Percentiles rank a stretch among this genome's conserved stretches.
Conservation (phyloP, 1,140 invertebrate species). For the Drosophila pallidifrons region DNA sequence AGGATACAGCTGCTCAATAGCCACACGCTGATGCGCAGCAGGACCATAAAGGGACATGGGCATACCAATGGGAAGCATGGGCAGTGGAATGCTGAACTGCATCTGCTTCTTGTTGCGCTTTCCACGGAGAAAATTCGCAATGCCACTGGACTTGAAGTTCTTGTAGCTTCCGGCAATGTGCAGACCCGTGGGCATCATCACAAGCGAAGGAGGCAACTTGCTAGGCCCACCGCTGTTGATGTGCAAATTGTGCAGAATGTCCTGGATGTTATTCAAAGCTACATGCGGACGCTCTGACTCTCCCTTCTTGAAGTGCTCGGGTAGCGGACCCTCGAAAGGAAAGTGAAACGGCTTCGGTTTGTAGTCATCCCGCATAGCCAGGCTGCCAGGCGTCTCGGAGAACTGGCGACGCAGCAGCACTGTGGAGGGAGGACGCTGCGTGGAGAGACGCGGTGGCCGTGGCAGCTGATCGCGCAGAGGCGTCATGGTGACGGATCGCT, state of each 20-base stretch:
- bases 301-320: constrained; percentile 76
- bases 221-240: constrained; percentile 49
- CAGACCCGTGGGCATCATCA: constrained; percentile 82
- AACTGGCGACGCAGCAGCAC: constrained; percentile 67
- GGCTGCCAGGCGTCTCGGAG: constrained; percentile 62
- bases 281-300: constrained; percentile 42
- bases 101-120: constrained; percentile 80
- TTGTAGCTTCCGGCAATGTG: constrained; percentile 78
- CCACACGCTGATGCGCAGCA: constrained; percentile 70
- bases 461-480: constrained; percentile 77
- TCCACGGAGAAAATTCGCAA: constrained; percentile 75
- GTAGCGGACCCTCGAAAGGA: constrained; percentile 74
- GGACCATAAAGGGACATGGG: constrained; percentile 43
- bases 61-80: constrained; percentile 61
- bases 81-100: constrained; percentile 69
- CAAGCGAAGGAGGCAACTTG: constrained; percentile 63
- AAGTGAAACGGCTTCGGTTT: constrained; percentile 81
- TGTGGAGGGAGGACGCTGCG: constrained; percentile 62
- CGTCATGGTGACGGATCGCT: constrained; percentile 77
- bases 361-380: constrained; percentile 57
- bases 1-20: constrained; percentile 77
- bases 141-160: constrained; percentile 77
- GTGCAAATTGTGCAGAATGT: constrained; percentile 76
- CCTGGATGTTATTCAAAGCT: constrained; percentile 75
- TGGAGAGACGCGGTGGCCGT: constrained; percentile 69